phyloP scores from a whole-genome alignment of 2,113 vertebrate genomes.

The Mohoua ochrocephala region DNA sequence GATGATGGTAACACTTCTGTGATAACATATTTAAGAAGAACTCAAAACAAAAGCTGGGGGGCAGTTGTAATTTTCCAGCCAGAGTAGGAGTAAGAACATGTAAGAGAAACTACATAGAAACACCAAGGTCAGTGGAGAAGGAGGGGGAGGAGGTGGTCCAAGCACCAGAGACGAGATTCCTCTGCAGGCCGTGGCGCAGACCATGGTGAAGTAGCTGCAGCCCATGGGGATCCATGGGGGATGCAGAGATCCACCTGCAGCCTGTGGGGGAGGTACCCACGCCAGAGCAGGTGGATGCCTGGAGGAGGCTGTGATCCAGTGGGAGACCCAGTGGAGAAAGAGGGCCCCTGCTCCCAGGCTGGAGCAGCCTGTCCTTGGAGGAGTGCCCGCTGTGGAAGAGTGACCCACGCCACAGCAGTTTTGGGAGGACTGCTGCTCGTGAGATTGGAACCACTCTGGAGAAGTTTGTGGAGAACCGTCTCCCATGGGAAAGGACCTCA shows the following conservation, averaged over 20 bases:
- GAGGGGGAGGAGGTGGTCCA: background rate
- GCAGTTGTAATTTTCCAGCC: background rate
- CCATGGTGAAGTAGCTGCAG: background rate
- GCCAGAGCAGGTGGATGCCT: background rate
- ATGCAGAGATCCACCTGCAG: background rate
- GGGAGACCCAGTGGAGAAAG: background rate
- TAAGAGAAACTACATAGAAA: background rate
- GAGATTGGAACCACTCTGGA: background rate
- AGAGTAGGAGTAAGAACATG: background rate
- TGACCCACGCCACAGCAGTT: background rate
- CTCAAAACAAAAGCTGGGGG: background rate
- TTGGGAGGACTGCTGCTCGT: background rate
- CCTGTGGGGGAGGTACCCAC: background rate
- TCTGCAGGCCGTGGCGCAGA: background rate
- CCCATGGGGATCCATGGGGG: background rate
- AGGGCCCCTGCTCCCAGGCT: background rate
- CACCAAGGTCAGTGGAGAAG: background rate
- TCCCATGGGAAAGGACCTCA: background rate
- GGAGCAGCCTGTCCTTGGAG: background rate
- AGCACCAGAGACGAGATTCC: background rate
- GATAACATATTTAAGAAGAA: background rate
- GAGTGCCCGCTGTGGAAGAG: background rate
- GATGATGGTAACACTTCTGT: background rate
- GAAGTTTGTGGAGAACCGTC: background rate
- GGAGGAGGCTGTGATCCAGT: background rate